Evolutionary conservation across 2,888 invertebrate species (phyloP).

Genomic region (Tinea trinotella): DNA sequence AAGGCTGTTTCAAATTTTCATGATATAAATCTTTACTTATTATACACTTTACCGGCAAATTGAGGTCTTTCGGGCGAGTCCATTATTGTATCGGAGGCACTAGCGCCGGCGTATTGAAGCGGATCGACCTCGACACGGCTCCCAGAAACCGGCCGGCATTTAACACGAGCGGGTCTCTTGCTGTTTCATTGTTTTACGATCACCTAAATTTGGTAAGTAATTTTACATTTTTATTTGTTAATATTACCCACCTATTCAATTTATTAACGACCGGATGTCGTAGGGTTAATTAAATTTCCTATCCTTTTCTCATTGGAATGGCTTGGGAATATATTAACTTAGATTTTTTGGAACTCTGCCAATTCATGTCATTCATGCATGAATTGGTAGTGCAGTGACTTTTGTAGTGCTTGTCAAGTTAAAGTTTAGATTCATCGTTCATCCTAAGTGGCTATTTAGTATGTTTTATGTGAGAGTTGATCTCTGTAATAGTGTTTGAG

Average conservation of each 20-base stretch:
- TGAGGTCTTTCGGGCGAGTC: slow-evolving; percentile 55
- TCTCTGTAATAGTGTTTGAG: background rate
- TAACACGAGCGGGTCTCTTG: slow-evolving; percentile 53
- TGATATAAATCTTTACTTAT: slow-evolving; percentile 19
- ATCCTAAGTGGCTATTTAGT: no score
- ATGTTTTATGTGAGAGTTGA: no score
- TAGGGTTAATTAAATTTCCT: no score
- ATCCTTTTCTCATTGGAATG: no score
- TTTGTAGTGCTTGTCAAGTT: no score
- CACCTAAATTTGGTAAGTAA: slow-evolving; percentile 40
- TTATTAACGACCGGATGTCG: no score
- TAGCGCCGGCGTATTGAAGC: slow-evolving; percentile 59
- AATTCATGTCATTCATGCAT: no score
- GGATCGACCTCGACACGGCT: slow-evolving; percentile 43
- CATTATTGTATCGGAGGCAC: slow-evolving; percentile 31
- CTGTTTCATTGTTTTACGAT: slow-evolving; percentile 35
- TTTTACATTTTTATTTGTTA: background rate
- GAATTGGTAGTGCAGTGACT: no score
- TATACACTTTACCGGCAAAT: slow-evolving; percentile 31
- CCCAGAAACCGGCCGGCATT: slow-evolving; percentile 57
- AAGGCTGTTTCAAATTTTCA: background rate
- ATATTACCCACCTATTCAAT: no score
- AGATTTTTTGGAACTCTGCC: no score
- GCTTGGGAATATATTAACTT: no score
- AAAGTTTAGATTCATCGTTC: no score